Base-by-base conservation (phyloP, 2,888 invertebrate species). In the Bembecia ichneumoniformis region DNA sequence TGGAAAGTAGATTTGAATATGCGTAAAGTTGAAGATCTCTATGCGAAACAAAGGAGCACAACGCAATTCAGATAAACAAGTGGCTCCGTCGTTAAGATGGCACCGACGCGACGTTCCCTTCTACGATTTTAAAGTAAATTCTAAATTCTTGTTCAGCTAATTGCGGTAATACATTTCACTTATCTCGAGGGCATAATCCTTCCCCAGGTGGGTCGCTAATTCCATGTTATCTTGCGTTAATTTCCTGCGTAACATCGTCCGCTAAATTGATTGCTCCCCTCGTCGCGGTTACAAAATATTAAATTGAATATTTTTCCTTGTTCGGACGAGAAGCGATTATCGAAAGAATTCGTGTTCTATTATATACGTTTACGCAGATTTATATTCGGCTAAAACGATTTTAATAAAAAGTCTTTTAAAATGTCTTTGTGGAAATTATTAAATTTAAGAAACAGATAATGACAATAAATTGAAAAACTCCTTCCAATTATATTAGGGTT, bases 161-260 rank as follows among this genome's bases (percentile, higher is more conserved):
- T 73, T 71, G 72, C 60, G 60, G 76, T 66, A 75, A 82, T 82
- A 82, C 71, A 79, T 81, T 20, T 77, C 71, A 66, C 70, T 77
- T 82, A 82, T 83, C 83, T 77, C 60, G 58, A 61, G 60, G 63
- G 63, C 66, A 66, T 73, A 76, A 77, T 74, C 78, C 74, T 73
- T 74, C 72, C 78, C 74, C 77, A 78, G 80, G 78, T 77, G 78
- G 66, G 64, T 58, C 60, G 67, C 68, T 78, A 78, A 74, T 72
- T 71, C 70, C 58, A 57, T 62, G 74, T 78, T 82, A 82, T 82
- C 83, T 82, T 63, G 62, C 74, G 77, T 76, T 82, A 82, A 82
- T 79, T 78, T 76, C 67, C 64, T 69, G 55, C 66, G 65, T 59
- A 68, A 77, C 78, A 82, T 78, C 67, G 63, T 62, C 57, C 58